phyloP scores from a whole-genome alignment of 1,140 invertebrate genomes.

The Pachypeltis micranthus region DNA sequence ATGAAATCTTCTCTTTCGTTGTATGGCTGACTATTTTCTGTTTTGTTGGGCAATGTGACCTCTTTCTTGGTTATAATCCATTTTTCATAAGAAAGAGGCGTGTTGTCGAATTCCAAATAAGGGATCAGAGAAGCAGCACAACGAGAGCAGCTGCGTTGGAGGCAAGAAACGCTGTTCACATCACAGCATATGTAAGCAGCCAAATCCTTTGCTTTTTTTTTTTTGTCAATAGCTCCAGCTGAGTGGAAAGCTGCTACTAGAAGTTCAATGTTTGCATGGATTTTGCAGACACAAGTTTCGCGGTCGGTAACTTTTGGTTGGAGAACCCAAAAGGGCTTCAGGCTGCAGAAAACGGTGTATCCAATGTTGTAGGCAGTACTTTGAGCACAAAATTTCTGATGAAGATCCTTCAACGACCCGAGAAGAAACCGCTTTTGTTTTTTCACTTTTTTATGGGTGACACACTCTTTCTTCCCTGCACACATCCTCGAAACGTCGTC shows the following conservation, averaged over 20 bases:
- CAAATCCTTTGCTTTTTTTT: background rate
- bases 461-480: background rate
- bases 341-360: background rate
- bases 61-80: background rate
- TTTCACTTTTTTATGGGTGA: background rate
- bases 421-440: background rate
- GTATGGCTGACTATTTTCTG: background rate
- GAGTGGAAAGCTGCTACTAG: background rate
- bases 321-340: background rate
- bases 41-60: background rate
- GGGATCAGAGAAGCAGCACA: background rate
- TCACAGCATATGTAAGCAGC: background rate
- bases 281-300: background rate
- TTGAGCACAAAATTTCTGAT: background rate
- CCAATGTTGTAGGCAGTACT: background rate
- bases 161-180: background rate
- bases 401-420: background rate
- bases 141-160: background rate
- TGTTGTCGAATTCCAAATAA: background rate
- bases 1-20: background rate
- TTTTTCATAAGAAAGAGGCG: background rate
- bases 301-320: background rate
- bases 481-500: background rate
- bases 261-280: background rate
- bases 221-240: background rate